Conservation (phyloP, 2,888 invertebrate species). For the Pyrrhosoma nymphula region DNA sequence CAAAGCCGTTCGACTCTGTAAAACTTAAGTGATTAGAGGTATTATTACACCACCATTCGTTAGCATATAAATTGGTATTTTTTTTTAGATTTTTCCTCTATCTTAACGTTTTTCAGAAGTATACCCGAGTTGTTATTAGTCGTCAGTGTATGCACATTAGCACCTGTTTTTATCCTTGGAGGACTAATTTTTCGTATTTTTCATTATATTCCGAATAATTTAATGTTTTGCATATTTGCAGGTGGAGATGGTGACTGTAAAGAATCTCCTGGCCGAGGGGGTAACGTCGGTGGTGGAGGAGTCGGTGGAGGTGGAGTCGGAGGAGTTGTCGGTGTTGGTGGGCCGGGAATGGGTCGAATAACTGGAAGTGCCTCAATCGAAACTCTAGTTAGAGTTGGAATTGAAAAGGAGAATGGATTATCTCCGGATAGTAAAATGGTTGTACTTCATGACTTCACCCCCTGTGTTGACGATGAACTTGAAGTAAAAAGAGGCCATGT, state of each 20-base stretch:
- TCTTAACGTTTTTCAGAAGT: no score
- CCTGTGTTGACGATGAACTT: conserved; percentile 96
- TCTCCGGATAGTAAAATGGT: conserved; percentile 97
- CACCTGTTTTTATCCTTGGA: no score
- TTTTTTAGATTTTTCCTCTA: no score
- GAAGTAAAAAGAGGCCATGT: conserved; percentile 93
- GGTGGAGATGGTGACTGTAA: conserved; percentile 90
- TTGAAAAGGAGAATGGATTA: conserved; percentile 94
- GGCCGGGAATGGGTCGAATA: conserved; percentile 93
- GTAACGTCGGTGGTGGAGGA: conserved; percentile 42
- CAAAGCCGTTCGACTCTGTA: no score
- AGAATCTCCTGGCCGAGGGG: conserved; percentile 77
- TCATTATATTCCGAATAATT: no score
- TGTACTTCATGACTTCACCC: conserved; percentile 95
- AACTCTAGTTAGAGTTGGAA: conserved; percentile 92
- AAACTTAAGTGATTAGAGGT: no score
- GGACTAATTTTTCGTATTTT: no score
- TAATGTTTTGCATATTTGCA: conserved; percentile 75
- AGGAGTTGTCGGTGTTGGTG: conserved; percentile 79
- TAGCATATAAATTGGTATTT: no score
- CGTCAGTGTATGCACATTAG: no score
- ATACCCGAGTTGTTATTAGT: no score
- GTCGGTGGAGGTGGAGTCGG: conserved; percentile 51
- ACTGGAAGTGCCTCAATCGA: conserved; percentile 97
- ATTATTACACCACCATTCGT: no score